phyloP scores from a whole-genome alignment of 2,888 invertebrate species.

The Drosophila limbata region DNA sequence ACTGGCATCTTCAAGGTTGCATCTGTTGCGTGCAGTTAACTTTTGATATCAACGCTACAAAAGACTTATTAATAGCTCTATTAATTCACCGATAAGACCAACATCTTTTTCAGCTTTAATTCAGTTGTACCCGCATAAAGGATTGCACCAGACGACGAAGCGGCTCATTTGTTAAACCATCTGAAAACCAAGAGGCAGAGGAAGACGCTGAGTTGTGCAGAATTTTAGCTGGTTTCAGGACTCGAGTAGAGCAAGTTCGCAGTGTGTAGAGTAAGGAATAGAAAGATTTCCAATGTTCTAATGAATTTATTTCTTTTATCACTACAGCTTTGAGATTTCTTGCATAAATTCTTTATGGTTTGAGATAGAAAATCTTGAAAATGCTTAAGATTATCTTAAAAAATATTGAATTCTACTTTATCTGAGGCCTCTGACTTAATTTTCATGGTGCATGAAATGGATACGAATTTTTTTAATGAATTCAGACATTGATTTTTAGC shows the following conservation, averaged over 20 bases:
- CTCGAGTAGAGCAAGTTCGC: not conserved
- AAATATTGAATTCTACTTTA: too few relatives aligned
- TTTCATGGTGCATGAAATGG: too few relatives aligned
- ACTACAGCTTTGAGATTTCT: not conserved
- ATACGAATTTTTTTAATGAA: too few relatives aligned
- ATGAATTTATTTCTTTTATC: not conserved
- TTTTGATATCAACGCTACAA: conserved; percentile 65
- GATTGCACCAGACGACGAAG: conserved; percentile 31
- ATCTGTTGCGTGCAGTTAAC: conserved; percentile 16
- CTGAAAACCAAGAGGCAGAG: conserved; percentile 22
- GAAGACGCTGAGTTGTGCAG: conserved; percentile 5
- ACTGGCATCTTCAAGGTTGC: conserved; percentile 59
- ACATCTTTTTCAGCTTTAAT: conserved; percentile 60
- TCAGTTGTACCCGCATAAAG: conserved; percentile 43
- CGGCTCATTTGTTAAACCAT: conserved; percentile 42
- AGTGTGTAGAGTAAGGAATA: not conserved
- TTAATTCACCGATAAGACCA: conserved; percentile 75
- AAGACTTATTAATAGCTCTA: conserved; percentile 81
- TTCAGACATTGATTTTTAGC: too few relatives aligned
- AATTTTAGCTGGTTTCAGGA: conserved; percentile 13
- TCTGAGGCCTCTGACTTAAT: too few relatives aligned
- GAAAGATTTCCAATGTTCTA: not conserved
- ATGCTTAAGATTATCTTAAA: too few relatives aligned
- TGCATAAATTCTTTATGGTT: not conserved
- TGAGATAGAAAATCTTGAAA: not conserved